A percentile compares a stretch with the other conserved stretches of the same genome.
Conservation (phyloP, 2,888 invertebrate species). For the Globia sparganii region DNA sequence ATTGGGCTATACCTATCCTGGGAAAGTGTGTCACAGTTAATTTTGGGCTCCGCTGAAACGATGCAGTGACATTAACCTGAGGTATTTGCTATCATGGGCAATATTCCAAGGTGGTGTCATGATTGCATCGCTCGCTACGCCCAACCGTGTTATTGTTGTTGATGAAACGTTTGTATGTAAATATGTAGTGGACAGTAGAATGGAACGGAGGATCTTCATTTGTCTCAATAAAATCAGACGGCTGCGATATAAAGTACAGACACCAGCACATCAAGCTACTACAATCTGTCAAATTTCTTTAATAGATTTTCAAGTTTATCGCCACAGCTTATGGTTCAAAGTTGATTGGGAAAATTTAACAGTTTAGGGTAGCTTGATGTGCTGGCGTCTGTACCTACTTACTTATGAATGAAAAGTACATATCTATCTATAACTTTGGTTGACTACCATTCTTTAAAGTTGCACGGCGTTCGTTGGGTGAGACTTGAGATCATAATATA, state of each 20-base stretch:
- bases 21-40: conserved; percentile 79
- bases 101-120: conserved; percentile 77
- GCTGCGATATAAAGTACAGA: background rate
- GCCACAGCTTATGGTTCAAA: no score
- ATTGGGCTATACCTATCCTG: conserved; percentile 77
- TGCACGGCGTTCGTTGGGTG: background rate
- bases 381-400: no score
- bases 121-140: conserved; percentile 58
- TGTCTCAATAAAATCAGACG: background rate
- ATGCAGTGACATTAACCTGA: conserved; percentile 71
- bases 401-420: background rate
- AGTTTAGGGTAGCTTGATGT: no score
- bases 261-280: no score
- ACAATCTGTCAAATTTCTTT: no score
- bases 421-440: background rate
- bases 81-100: conserved; percentile 76
- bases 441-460: background rate
- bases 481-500: background rate
- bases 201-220: conserved; percentile 12
- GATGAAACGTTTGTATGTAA: conserved; percentile 51
- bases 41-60: conserved; percentile 68
- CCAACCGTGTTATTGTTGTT: conserved; percentile 55
- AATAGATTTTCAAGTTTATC: no score
- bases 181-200: background rate
- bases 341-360: no score